Evolutionary conservation across 2,113 vertebrate genomes (phyloP).

Genomic region (Grammomys surdaster): DNA sequence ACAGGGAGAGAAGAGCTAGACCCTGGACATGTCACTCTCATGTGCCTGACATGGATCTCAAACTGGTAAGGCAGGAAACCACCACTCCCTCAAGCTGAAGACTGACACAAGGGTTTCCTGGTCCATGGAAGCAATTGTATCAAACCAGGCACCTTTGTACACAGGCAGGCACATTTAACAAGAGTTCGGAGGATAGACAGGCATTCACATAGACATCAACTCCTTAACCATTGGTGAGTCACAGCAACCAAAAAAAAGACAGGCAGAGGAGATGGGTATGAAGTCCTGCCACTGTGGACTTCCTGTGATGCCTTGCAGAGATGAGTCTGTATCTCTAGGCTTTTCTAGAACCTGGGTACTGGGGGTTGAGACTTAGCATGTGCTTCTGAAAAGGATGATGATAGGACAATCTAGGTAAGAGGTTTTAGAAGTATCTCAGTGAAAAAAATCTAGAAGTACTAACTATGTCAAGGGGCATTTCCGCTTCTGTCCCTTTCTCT

Average conservation of each 20-base stretch:
- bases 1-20: accelerated
- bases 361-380: neutral
- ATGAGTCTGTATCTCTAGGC: neutral
- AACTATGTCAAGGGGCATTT: neutral
- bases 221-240: neutral
- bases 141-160: neutral
- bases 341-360: neutral
- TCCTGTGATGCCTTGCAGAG: neutral
- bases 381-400: neutral
- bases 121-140: neutral
- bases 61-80: neutral
- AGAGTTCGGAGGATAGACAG: neutral
- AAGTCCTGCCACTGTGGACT: neutral
- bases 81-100: neutral
- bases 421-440: neutral
- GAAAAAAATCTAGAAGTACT: neutral
- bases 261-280: accelerated
- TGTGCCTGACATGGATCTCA: neutral
- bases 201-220: neutral
- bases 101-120: neutral
- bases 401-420: neutral
- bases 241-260: neutral
- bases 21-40: accelerated
- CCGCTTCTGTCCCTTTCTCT: neutral
- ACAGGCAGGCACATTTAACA: no score